Evolutionary conservation across 1,140 invertebrate genomes (phyloP).

Genomic region (Brachionus sp.): DNA sequence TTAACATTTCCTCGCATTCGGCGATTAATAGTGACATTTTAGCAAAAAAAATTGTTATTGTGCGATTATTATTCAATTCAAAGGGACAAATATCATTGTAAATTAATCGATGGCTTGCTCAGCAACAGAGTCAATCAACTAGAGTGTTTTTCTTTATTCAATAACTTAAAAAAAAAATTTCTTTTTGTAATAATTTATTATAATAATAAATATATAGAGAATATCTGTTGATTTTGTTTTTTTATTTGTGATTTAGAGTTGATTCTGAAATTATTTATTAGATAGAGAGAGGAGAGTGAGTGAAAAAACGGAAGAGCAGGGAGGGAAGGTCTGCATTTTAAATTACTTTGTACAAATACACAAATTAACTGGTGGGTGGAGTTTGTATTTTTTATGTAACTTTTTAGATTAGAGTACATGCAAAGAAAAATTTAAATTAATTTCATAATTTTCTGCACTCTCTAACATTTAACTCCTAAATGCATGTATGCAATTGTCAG

Average conservation of each 20-base stretch:
- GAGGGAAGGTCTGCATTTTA: not conserved
- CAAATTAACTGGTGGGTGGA: not conserved
- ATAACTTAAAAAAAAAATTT: not conserved
- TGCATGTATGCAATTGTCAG: not conserved
- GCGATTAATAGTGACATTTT: not conserved
- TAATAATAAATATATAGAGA: not conserved
- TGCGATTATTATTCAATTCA: not conserved
- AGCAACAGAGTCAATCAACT: slow-evolving; percentile 12
- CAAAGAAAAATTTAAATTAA: not conserved
- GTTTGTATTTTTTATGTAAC: slow-evolving; percentile 18
- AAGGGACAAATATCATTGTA: not conserved
- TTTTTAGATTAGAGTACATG: not conserved
- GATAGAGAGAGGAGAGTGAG: not conserved
- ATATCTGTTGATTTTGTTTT: not conserved
- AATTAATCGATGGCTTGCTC: slow-evolving; percentile 26
- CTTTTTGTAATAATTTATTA: slow-evolving; percentile 31
- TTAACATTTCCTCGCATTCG: slow-evolving; percentile 35
- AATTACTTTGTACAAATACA: not conserved
- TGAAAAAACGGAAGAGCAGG: not conserved
- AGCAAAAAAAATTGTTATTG: not conserved
- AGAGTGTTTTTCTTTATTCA: not conserved
- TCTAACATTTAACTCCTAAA: not conserved
- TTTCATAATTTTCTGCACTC: not conserved
- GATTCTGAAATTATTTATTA: slow-evolving; percentile 1
- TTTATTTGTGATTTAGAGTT: not conserved